Conservation (phyloP, 2,888 invertebrate genomes). For the Habroteleia sp. region DNA sequence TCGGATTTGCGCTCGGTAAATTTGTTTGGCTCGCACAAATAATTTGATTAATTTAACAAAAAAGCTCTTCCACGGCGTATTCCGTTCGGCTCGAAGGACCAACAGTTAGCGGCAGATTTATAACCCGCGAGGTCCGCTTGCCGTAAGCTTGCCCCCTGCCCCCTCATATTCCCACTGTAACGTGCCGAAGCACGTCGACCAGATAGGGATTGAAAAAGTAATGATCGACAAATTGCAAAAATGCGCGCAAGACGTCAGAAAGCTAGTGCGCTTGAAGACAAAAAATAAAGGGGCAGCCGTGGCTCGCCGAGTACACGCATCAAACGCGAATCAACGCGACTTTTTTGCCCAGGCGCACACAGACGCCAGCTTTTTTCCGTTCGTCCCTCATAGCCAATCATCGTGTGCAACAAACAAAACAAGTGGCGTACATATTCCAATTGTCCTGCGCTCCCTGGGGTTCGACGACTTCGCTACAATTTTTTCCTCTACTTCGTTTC, state of each 20-base stretch:
- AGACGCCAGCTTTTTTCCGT: neutral
- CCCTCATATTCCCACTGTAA: no score
- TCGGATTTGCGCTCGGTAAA: slow-evolving; percentile 16
- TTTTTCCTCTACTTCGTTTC: slow-evolving; percentile 4
- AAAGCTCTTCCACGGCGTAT: slow-evolving; percentile 7
- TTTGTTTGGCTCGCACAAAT: slow-evolving; percentile 37
- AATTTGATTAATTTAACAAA: slow-evolving; percentile 43
- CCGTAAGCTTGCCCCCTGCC: no score
- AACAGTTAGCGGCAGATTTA: slow-evolving; percentile 27
- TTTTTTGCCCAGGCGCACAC: slow-evolving; percentile 16
- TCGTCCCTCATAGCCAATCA: slow-evolving; percentile 15
- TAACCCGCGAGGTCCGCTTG: slow-evolving; percentile 18
- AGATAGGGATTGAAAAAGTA: no score
- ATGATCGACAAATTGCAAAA: slow-evolving; percentile 43
- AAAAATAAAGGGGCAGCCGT: slow-evolving; percentile 22
- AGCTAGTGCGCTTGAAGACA: slow-evolving; percentile 10
- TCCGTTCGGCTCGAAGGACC: slow-evolving; percentile 4
- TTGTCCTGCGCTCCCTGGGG: slow-evolving; percentile 24
- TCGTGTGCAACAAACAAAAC: slow-evolving; percentile 18
- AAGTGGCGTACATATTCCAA: slow-evolving; percentile 28
- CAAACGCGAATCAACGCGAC: slow-evolving; percentile 26
- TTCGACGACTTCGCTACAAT: slow-evolving; percentile 25
- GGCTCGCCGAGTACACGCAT: slow-evolving; percentile 20
- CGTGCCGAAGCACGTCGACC: no score
- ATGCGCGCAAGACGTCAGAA: slow-evolving; percentile 29